These are phyloP conservation scores for Cenopis cana DNA, from an alignment of 2,888 invertebrate species.

Conservation along the genomic window DNA sequence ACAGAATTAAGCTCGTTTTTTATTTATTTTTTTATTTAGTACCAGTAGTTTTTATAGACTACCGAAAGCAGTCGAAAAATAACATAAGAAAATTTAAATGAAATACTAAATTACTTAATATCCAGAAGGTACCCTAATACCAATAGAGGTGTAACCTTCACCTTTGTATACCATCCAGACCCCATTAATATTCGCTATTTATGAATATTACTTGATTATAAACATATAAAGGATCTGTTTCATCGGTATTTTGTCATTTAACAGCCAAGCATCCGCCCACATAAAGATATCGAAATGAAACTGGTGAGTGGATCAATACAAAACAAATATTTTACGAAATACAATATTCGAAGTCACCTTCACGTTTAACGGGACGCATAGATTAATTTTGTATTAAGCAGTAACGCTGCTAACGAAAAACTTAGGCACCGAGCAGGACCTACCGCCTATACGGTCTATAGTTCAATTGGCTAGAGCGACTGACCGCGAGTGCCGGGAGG, in stretches of 20 bases:
- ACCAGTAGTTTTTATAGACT: no score
- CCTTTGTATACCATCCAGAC: background rate
- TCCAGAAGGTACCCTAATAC: conserved; percentile 2
- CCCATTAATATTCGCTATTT: conserved; percentile 1
- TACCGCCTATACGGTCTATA: no score
- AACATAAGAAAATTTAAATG: no score
- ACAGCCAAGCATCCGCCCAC: background rate
- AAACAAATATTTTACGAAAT: background rate
- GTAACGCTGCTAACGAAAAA: no score
- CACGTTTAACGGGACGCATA: background rate
- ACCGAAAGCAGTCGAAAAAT: no score
- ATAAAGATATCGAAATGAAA: conserved; percentile 47
- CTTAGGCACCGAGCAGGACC: no score
- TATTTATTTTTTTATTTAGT: no score
- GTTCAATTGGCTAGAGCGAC: no score
- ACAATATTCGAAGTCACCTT: background rate
- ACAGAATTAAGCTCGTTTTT: no score
- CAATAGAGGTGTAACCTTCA: background rate
- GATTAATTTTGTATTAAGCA: no score
- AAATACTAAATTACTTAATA: background rate
- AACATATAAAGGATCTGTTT: conserved; percentile 49
- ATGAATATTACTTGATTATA: background rate
- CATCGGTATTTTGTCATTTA: background rate
- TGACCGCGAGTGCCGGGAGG: no score
- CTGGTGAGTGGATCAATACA: conserved; percentile 46